phyloP scores from a whole-genome alignment of 1,140 invertebrate species.

The Drosophila burlai region DNA sequence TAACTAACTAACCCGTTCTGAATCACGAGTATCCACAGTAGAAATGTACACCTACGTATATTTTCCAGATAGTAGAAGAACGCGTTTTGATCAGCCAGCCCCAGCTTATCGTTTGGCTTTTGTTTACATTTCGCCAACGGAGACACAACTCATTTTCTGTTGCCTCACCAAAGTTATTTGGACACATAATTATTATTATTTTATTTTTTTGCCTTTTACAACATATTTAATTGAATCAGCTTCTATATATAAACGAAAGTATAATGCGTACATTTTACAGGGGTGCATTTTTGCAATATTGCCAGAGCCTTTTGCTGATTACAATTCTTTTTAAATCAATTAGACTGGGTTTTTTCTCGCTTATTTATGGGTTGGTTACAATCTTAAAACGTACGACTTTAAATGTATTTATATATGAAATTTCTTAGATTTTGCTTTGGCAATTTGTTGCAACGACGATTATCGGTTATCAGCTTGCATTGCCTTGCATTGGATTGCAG shows the following conservation, averaged over 20 bases:
- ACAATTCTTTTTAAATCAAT: conserved; percentile 63
- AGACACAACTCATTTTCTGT: conserved; percentile 60
- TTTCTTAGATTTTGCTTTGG: conserved; percentile 63
- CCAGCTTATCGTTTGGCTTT: conserved; percentile 44
- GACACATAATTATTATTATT: conserved; percentile 34
- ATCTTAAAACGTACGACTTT: conserved; percentile 7
- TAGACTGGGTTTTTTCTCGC: conserved; percentile 40
- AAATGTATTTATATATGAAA: conserved; percentile 11
- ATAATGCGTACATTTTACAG: conserved; percentile 4
- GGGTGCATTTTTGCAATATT: conserved; percentile 43
- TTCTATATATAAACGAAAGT: conserved; percentile 25
- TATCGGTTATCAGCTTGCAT: conserved; percentile 42
- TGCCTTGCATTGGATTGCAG: conserved; percentile 8
- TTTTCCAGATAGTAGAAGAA: conserved; percentile 5
- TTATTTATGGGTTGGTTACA: conserved; percentile 46
- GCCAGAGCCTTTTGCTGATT: conserved; percentile 36
- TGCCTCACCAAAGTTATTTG: conserved; percentile 70
- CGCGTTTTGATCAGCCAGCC: conserved; percentile 37
- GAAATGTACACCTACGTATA: not conserved
- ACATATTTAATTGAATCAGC: conserved; percentile 61
- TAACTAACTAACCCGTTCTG: not conserved
- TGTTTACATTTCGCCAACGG: conserved; percentile 44
- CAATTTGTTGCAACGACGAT: conserved; percentile 50
- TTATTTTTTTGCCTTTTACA: conserved; percentile 52
- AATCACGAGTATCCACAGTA: not conserved